Conservation (phyloP, 2,888 invertebrate species). For the Drosophila macrothrix region DNA sequence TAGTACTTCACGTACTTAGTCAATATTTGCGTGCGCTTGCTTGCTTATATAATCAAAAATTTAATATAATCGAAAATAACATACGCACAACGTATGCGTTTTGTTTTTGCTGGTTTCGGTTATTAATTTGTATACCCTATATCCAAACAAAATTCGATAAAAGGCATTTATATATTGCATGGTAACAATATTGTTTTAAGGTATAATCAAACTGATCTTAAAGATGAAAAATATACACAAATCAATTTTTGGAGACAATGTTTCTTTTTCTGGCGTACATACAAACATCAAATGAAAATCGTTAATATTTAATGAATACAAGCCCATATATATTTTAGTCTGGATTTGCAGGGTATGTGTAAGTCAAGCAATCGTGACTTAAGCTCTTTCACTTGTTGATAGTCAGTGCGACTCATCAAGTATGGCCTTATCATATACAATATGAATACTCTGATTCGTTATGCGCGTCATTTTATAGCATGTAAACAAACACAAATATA, state of each 20-base stretch:
- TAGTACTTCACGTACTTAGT: conserved; percentile 4
- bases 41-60: conserved; percentile 38
- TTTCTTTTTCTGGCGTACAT: not conserved
- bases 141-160: not conserved
- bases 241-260: not conserved
- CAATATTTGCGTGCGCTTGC: conserved; percentile 30
- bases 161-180: not conserved
- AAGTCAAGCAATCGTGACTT: not conserved
- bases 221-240: not conserved
- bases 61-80: conserved; percentile 30
- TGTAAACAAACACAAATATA: conserved; percentile 50
- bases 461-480: conserved; percentile 33
- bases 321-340: not conserved
- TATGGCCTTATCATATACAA: conserved; percentile 17
- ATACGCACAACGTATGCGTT: conserved; percentile 20
- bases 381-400: conserved; percentile 13
- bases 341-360: not conserved
- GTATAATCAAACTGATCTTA: not conserved
- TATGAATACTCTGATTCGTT: conserved; percentile 12
- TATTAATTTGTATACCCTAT: conserved; percentile 38
- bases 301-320: not conserved
- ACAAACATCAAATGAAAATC: not conserved
- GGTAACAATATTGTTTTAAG: not conserved
- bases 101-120: conserved; percentile 9
- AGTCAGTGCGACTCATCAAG: not conserved